Conservation (phyloP, 2,888 invertebrate species). For the Diplolepis rosae region DNA sequence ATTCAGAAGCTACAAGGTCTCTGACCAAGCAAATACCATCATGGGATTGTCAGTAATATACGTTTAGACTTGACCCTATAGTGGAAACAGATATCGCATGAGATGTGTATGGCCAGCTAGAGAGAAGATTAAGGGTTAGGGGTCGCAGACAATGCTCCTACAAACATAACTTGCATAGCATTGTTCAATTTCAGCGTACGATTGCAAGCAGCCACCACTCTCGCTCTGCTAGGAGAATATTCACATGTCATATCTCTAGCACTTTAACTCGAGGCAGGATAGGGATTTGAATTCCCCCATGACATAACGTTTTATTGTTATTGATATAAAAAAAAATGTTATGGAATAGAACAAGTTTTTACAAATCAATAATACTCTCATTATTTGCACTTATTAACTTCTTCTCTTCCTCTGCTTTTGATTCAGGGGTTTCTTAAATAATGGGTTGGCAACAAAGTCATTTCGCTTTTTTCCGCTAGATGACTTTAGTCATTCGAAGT, state of each 20-base stretch:
- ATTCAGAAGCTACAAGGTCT: neutral
- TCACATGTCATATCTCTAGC: neutral
- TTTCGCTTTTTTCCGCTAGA: too few species aligned
- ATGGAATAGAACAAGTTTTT: too few species aligned
- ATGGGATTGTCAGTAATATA: neutral
- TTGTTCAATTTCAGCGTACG: slow-evolving; percentile 54
- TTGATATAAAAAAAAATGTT: neutral
- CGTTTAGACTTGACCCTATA: slow-evolving; percentile 9
- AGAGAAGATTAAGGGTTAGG: slow-evolving; percentile 38
- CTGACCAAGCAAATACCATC: neutral
- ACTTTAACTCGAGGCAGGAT: neutral
- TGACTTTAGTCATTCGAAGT: too few species aligned
- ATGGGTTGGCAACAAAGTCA: too few species aligned
- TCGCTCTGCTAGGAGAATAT: neutral
- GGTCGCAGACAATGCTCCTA: slow-evolving; percentile 46
- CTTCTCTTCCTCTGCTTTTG: too few species aligned
- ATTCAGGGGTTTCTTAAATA: too few species aligned
- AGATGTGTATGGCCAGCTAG: slow-evolving; percentile 35
- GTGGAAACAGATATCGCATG: slow-evolving; percentile 29
- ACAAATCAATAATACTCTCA: too few species aligned
- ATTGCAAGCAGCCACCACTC: neutral
- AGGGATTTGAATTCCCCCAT: neutral
- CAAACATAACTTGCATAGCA: slow-evolving; percentile 60
- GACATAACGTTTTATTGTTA: neutral
- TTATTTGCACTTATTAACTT: too few species aligned